Conservation (phyloP, 2,888 invertebrate genomes). For the Tachina lurida region DNA sequence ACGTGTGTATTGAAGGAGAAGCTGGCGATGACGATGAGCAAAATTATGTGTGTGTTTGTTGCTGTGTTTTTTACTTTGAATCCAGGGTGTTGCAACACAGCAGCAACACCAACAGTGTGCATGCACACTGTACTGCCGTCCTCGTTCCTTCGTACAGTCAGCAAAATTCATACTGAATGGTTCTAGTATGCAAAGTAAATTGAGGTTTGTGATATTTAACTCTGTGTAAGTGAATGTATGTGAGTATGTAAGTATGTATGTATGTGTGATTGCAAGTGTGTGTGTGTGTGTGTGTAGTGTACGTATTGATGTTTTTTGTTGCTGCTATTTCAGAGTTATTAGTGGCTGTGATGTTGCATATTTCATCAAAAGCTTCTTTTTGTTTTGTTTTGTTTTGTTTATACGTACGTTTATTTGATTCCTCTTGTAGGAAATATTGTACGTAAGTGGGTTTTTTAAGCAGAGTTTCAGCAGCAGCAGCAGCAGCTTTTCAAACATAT, state of each 20-base stretch:
- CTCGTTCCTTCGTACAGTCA: neutral
- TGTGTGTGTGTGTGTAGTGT: neutral
- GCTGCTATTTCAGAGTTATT: conserved; percentile 27
- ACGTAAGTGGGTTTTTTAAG: conserved; percentile 29
- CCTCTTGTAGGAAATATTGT: conserved; percentile 20
- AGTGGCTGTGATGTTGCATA: conserved; percentile 41
- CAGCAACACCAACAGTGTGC: conserved; percentile 18
- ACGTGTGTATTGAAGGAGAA: conserved; percentile 46
- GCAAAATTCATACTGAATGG: conserved; percentile 43
- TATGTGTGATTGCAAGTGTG: neutral
- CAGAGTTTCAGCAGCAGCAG: conserved; percentile 10
- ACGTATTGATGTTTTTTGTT: conserved; percentile 23
- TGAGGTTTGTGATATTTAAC: conserved; percentile 58
- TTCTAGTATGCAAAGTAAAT: conserved; percentile 61
- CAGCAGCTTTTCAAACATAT: conserved; percentile 33
- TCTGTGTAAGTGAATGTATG: conserved; percentile 18
- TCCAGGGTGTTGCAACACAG: conserved; percentile 40
- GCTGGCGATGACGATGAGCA: conserved; percentile 9
- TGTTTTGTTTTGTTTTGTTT: conserved; percentile 9
- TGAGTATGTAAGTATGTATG: neutral
- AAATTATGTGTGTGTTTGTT: neutral
- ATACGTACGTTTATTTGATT: neutral
- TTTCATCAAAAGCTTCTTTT: conserved; percentile 28
- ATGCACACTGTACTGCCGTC: conserved; percentile 3
- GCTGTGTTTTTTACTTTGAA: neutral